Conservation (phyloP, 2,797 vertebrate species). For the Peromyscus attwateri region DNA sequence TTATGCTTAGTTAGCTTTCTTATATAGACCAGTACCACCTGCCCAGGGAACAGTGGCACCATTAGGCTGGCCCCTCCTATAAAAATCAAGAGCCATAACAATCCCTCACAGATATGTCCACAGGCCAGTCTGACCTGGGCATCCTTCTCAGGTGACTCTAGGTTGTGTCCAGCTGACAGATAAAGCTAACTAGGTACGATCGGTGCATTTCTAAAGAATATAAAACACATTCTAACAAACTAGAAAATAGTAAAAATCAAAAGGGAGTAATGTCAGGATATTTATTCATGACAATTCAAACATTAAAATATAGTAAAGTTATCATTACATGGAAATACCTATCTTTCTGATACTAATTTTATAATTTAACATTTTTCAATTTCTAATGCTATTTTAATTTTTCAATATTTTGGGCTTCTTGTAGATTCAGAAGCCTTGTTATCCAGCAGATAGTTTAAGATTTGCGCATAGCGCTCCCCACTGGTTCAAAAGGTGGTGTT, state of each 20-base stretch:
- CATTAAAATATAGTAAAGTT: neutral
- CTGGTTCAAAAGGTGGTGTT: neutral
- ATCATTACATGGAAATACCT: neutral
- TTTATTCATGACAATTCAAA: neutral
- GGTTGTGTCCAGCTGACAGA: neutral
- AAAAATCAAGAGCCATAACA: neutral
- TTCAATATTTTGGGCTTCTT: neutral
- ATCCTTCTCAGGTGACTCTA: neutral
- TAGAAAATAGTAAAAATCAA: constrained; percentile 1
- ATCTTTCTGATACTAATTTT: constrained; percentile 50
- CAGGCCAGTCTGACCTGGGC: neutral
- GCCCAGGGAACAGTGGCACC: neutral
- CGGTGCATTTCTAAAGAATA: neutral
- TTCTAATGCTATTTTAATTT: constrained; percentile 29
- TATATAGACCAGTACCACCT: neutral
- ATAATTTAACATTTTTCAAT: neutral
- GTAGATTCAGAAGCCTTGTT: constrained; percentile 6
- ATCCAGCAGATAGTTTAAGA: neutral
- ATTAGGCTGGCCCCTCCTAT: too few relatives aligned
- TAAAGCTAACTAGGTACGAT: neutral
- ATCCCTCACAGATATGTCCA: too few relatives aligned
- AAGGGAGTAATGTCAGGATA: neutral
- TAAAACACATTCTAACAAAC: neutral
- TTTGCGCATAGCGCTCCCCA: neutral
- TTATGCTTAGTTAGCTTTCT: neutral